Evolutionary conservation across 2,113 vertebrate species (phyloP).

Genomic region (Centropristis striata): DNA sequence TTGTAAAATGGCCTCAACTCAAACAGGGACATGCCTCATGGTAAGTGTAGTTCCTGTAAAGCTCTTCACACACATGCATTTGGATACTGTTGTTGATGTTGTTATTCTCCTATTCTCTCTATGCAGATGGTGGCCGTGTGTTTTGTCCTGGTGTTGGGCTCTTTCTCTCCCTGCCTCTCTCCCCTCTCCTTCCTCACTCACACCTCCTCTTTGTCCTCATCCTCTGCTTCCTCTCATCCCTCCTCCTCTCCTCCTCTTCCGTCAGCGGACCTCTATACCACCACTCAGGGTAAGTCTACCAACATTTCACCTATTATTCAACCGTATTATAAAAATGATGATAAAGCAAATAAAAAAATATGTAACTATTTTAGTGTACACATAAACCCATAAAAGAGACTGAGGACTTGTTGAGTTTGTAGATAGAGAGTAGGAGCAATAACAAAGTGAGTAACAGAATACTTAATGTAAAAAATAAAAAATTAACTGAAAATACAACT

Average conservation of each 20-base stretch:
- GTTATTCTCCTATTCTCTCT: constrained; percentile 33
- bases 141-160: constrained; percentile 96
- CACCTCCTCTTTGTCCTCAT: constrained; percentile 58
- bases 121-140: constrained; percentile 95
- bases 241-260: constrained; percentile 85
- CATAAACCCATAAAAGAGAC: no score
- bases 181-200: constrained; percentile 89
- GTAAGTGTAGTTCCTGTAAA: constrained; percentile 34
- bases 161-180: constrained; percentile 93
- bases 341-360: no score
- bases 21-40: constrained; percentile 80
- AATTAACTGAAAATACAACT: no score
- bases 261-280: constrained; percentile 90
- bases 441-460: no score
- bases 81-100: not conserved
- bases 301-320: not conserved
- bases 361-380: no score
- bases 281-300: constrained; percentile 91
- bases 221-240: constrained; percentile 82
- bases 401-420: no score
- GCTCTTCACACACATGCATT: rapidly evolving
- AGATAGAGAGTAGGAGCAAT: no score
- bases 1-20: constrained; percentile 81
- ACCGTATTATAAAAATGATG: not conserved
- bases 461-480: no score